Evolutionary conservation across 35 echinoderm and acorn worm species (phyloP).

Genomic region (Strongylocentrotus purpuratus): DNA sequence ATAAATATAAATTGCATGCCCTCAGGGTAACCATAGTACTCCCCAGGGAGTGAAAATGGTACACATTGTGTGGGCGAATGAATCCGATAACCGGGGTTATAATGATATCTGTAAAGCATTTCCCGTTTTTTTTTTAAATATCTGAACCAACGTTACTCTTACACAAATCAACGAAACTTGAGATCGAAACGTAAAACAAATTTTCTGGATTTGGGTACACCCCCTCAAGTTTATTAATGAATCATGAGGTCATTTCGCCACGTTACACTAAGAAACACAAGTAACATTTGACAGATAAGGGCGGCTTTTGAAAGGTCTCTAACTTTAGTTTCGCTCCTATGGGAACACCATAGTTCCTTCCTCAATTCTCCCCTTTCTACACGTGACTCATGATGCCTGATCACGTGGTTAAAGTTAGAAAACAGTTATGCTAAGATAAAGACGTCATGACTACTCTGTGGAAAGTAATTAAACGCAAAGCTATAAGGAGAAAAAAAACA

Average conservation of each 20-base stretch:
- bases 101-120: too few species aligned
- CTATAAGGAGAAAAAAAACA: too few species aligned
- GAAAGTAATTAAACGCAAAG: neutral
- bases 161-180: neutral
- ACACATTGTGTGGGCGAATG: too few species aligned
- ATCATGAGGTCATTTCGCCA: neutral
- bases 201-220: neutral
- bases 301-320: neutral
- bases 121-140: neutral
- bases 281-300: slow-evolving; percentile 11
- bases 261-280: neutral
- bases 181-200: neutral
- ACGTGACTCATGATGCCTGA: neutral
- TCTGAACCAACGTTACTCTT: neutral
- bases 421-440: neutral
- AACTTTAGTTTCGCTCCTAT: neutral
- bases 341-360: neutral
- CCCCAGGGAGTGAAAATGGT: too few species aligned
- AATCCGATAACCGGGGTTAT: too few species aligned
- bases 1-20: too few species aligned
- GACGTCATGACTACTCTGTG: neutral
- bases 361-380: neutral
- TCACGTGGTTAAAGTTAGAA: neutral
- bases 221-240: neutral
- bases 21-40: too few species aligned